Evolutionary conservation across 2,888 invertebrate genomes (phyloP), one percentile per base, ranked within the genome.

Genomic region (Pachliopta kotzebuea): DNA sequence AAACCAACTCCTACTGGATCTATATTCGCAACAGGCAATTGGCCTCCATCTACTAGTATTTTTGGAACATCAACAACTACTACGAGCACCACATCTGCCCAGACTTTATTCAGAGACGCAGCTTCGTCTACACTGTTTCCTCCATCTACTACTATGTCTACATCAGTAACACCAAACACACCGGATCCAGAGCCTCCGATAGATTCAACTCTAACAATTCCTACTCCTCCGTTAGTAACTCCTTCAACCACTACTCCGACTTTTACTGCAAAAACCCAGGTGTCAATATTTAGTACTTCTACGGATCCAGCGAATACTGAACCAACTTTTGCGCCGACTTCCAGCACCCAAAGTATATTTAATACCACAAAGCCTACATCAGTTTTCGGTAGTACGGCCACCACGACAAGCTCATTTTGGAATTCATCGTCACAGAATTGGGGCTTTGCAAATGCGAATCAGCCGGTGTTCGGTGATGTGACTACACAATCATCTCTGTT

Each of bases 401-500:
- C 79, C 37, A 74, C 83, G 17, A 74, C 79, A 4, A 59, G 31
- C 31, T 52, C 59, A 2, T 50, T 59, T 29, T 59, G 59, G 59
- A 52, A 20, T 20, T 26, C 59, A 18, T 50, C 59, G 11, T 29
- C 59, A 3, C 59, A 50, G 18, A 59, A 59, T 29, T 83, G 84
- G 64, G 77, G 77, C 14, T 67, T 76, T 0, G 62, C 77, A 3
- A 60, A 74, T n/a, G 70, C 78, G 0, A 76, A 72, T 4, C 57
- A 73, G 24, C 69, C 78, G 20, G 69, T 74, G 21, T 74, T 76
- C 57, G 70, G 74, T 65, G 59, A 72, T 24, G 59, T 71, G 6
- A 66, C 77, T 11, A 70, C 76, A 4, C 74, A 76, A 60, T 61
- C 76, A 14, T 71, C 77, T n/a, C 69, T 74, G 21, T 77, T 76